phyloP scores from a whole-genome alignment of 2,888 invertebrate genomes.

The Phalera bucephala region DNA sequence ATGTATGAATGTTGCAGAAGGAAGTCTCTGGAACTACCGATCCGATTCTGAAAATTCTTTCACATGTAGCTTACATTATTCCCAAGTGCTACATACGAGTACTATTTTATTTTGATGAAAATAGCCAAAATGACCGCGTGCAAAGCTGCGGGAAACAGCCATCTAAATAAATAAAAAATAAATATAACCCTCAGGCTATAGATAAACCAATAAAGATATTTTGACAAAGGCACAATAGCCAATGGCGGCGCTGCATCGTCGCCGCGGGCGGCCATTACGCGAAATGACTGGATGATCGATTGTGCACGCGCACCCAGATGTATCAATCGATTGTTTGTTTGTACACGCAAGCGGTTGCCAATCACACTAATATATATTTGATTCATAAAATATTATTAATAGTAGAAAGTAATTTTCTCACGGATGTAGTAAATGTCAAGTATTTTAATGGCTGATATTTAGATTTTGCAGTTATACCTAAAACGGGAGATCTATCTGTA shows the following conservation, averaged over 20 bases:
- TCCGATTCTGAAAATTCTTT: no score
- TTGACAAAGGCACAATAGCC: slow-evolving; percentile 15
- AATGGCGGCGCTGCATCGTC: not conserved
- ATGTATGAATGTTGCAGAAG: no score
- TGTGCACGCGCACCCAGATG: slow-evolving; percentile 14
- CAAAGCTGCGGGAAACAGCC: not conserved
- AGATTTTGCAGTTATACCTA: no score
- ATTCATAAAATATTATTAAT: slow-evolving; percentile 2
- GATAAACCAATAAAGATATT: slow-evolving; percentile 16
- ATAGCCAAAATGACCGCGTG: no score
- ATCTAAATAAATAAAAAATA: not conserved
- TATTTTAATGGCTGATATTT: not conserved
- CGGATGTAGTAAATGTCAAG: slow-evolving; percentile 2
- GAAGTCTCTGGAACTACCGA: no score
- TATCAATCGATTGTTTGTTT: slow-evolving; percentile 17
- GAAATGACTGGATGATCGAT: slow-evolving; percentile 30
- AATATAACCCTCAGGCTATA: not conserved
- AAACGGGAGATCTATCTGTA: no score
- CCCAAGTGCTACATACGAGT: no score
- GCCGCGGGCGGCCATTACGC: slow-evolving; percentile 31
- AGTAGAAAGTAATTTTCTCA: slow-evolving; percentile 3
- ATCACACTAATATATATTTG: slow-evolving; percentile 1
- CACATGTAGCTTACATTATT: no score
- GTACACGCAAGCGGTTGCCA: not conserved
- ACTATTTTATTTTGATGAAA: no score